A percentile compares a stretch with the other conserved stretches of the same genome.
phyloP scores from a whole-genome alignment of 1,140 invertebrate genomes.

The Zaprionus africanus region DNA sequence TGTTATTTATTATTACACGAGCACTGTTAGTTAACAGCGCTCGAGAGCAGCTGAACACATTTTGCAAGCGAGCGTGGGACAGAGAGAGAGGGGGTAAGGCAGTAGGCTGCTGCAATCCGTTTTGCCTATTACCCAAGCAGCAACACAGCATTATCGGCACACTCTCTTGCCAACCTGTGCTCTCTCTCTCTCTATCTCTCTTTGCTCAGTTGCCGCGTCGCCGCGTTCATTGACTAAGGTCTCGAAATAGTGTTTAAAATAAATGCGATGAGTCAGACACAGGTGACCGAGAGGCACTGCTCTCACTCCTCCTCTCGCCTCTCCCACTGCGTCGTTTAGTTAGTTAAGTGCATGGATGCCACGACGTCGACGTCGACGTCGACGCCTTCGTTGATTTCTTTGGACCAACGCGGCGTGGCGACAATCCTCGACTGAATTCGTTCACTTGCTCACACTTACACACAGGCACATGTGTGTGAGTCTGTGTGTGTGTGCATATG shows the following conservation, averaged over 20 bases:
- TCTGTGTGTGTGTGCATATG: not conserved
- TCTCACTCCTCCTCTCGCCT: not conserved
- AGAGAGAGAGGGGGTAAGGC: not conserved
- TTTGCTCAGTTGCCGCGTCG: slow-evolving; percentile 12
- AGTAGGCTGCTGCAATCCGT: slow-evolving; percentile 15
- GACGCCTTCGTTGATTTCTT: slow-evolving; percentile 21
- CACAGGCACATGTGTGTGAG: not conserved
- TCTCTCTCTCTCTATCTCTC: not conserved
- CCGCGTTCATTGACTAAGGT: slow-evolving; percentile 54
- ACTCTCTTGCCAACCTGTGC: slow-evolving; percentile 1
- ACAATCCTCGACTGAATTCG: not conserved
- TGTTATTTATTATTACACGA: no score
- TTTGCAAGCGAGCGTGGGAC: not conserved
- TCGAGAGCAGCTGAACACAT: not conserved
- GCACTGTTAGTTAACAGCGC: slow-evolving; percentile 26
- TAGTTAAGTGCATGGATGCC: slow-evolving; percentile 30
- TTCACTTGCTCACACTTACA: not conserved
- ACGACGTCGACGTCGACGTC: slow-evolving; percentile 7
- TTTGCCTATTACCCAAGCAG: slow-evolving; percentile 2
- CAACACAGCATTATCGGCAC: slow-evolving; percentile 21
- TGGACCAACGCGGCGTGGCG: slow-evolving; percentile 52
- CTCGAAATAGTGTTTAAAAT: slow-evolving; percentile 58
- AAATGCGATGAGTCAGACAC: slow-evolving; percentile 57
- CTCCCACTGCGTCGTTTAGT: not conserved
- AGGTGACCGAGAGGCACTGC: slow-evolving; percentile 36